phyloP scores from a whole-genome alignment of 1,140 invertebrate species.

The Helicoverpa armigera region DNA sequence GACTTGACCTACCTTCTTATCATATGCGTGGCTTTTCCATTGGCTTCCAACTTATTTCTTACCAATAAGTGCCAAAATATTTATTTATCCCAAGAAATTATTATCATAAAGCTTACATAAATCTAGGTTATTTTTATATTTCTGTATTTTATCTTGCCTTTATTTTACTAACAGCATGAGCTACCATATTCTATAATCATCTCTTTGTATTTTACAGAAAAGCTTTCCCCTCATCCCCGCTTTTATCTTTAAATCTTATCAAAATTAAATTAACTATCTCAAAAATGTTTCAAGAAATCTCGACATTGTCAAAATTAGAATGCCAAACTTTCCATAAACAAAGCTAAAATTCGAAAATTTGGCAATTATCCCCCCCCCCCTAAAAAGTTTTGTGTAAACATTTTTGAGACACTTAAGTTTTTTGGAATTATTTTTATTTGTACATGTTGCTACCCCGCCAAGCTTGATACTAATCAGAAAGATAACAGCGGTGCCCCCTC shows the following conservation, averaged over 20 bases:
- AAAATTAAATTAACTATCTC: not conserved
- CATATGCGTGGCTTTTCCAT: conserved; percentile 10
- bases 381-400: not conserved
- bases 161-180: conserved; percentile 35
- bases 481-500: conserved; percentile 83
- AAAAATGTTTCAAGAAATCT: not conserved
- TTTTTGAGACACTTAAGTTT: conserved; percentile 17
- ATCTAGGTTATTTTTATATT: not conserved
- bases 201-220: conserved; percentile 61
- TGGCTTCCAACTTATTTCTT: conserved; percentile 12
- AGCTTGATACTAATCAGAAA: conserved; percentile 85
- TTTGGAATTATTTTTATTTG: conserved; percentile 46
- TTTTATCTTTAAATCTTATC: conserved; percentile 56
- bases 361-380: not conserved
- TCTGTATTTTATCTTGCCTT: not conserved
- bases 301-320: not conserved
- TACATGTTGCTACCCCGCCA: conserved; percentile 70
- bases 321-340: not conserved
- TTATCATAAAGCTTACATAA: conserved; percentile 3
- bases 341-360: not conserved
- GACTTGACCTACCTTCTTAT: not conserved
- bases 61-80: not conserved
- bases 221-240: conserved; percentile 66
- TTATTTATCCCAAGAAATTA: not conserved
- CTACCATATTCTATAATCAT: conserved; percentile 36